These are phyloP conservation scores for Salticus scenicus DNA, from an alignment of 2,888 invertebrate genomes.

Conservation along the genomic window DNA sequence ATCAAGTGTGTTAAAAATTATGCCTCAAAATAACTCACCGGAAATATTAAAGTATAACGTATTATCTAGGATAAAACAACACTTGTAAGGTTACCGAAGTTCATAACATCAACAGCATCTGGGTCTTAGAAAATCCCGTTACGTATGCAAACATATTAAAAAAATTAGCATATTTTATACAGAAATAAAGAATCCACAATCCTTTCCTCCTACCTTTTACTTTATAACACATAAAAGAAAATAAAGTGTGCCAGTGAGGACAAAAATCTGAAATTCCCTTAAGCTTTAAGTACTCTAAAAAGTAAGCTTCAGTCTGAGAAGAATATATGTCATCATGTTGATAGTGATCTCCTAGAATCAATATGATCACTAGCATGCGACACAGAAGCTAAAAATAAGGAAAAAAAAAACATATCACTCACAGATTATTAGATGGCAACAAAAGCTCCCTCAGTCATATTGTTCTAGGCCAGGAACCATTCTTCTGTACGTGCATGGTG, in stretches of 20 bases:
- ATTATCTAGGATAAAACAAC: too few species aligned
- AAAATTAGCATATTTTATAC: too few species aligned
- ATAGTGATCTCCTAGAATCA: conserved; percentile 37
- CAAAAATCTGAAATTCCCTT: not conserved
- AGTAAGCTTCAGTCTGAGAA: not conserved
- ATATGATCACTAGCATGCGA: conserved; percentile 25
- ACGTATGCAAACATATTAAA: too few species aligned
- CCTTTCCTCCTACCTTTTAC: too few species aligned
- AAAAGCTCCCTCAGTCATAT: conserved; percentile 20
- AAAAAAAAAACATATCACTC: conserved; percentile 15
- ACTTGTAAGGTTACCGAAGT: too few species aligned
- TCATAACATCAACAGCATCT: too few species aligned
- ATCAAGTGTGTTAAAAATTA: too few species aligned
- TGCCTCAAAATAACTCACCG: too few species aligned
- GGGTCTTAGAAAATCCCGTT: too few species aligned
- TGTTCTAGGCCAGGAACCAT: conserved; percentile 33
- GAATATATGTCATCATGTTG: conserved; percentile 36
- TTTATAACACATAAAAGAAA: not conserved
- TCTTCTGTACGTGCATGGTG: conserved; percentile 35
- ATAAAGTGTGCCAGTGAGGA: not conserved
- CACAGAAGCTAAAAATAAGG: conserved; percentile 46
- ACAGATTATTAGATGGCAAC: conserved; percentile 25
- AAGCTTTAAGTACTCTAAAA: not conserved
- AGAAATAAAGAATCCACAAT: too few species aligned
- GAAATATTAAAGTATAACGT: too few species aligned